Base-by-base conservation (phyloP, 1,140 invertebrate genomes). In the Drosophila ananassae region DNA sequence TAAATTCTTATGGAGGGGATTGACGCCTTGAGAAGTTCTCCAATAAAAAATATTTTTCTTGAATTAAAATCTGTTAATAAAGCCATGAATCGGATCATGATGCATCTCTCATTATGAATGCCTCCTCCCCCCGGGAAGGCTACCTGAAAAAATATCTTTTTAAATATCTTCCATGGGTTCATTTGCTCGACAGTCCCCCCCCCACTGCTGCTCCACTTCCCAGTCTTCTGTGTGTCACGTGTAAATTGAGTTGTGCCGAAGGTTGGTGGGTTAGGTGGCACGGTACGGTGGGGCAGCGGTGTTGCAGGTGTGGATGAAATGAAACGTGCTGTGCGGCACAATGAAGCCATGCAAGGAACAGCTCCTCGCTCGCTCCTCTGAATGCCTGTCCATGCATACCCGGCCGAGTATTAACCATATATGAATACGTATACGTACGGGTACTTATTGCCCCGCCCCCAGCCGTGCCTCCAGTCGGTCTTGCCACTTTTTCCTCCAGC, bases 281-380 rank as follows among this genome's bases (percentile, higher is more conserved):
- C n/a, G 21, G 21, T 47, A 17, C 1, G n/a, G 13, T 41, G 28
- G 22, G 25, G 32, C 8, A 17, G 56, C 22, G 39, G 51, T 13
- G 46, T 17, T 46, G 57, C 72, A 72, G 66, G 66, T 75, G 71
- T 50, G 62, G 62, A 87, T 82, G 75, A 89, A 87, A 87, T 89
- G 79, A 87, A 87, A 87, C 83, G 83, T 87, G 82, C 83, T 79
- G 61, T 73, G 81, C 46, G 80, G 77, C 66, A 84, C 80, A 84
- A 83, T 83, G 82, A 87, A 87, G 82, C 82, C 82, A 87, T 87
- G 78, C 79, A 89, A 89, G 74, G 77, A 83, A 37, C 8, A 3
- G 80, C 57, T 55, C 44, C 59, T 28, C 61, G 13, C 22, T 28
- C 34, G 17, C 37, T 30, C 24, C 24, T 25, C 21, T 17, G 54